These are phyloP conservation scores for Abramis brama DNA, from an alignment of 2,113 vertebrate species.

Conservation along the genomic window DNA sequence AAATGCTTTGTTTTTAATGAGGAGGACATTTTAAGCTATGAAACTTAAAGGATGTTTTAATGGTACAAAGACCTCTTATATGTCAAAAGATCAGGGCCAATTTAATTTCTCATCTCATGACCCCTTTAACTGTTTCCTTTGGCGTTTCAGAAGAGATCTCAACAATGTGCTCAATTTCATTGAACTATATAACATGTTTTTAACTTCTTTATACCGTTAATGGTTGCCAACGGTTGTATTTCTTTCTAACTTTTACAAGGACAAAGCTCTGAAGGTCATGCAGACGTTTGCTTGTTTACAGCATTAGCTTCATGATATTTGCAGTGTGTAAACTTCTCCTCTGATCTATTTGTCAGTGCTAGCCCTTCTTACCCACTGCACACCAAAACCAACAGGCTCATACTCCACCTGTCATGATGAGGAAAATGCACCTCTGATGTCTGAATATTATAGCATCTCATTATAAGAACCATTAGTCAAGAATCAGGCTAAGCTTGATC, in stretches of 20 bases:
- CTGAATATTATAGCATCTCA: neutral
- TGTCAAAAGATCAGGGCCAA: no score
- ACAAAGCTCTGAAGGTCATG: neutral
- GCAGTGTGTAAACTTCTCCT: neutral
- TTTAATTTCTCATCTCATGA: no score
- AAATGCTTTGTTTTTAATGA: no score
- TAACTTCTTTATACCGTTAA: no score
- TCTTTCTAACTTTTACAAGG: no score
- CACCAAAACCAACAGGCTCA: neutral
- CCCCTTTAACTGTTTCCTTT: no score
- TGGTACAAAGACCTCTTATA: no score
- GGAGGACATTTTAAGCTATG: no score
- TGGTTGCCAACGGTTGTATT: no score
- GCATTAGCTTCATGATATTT: neutral
- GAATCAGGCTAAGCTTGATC: neutral
- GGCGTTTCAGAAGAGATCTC: no score
- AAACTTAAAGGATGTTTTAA: no score
- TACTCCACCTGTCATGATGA: slow-evolving; percentile 1
- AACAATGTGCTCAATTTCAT: neutral
- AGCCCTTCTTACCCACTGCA: neutral
- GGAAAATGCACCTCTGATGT: neutral
- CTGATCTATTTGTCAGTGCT: neutral
- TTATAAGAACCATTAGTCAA: slow-evolving; percentile 18
- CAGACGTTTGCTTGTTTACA: neutral
- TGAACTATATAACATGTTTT: no score